These are phyloP conservation scores for Taphrorychus bicolor DNA, from an alignment of 2,888 invertebrate genomes.

Conservation along the genomic window DNA sequence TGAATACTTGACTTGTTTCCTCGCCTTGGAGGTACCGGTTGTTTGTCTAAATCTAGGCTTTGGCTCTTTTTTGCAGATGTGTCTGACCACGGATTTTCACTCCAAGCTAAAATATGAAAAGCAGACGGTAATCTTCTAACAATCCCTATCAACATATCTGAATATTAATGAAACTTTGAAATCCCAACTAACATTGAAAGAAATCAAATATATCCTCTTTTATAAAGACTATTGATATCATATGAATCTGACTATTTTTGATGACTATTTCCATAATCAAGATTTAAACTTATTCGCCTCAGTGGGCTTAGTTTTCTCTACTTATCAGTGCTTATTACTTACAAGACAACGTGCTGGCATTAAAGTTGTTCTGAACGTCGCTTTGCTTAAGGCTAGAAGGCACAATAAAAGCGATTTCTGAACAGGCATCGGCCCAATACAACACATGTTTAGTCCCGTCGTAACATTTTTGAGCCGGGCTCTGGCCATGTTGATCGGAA, in stretches of 20 bases:
- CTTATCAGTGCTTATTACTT: too few relatives aligned
- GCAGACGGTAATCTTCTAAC: too few relatives aligned
- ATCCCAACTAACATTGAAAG: conserved; percentile 3
- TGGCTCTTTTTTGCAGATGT: conserved; percentile 66
- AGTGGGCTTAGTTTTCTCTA: too few relatives aligned
- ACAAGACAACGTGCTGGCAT: conserved; percentile 55
- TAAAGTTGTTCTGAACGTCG: conserved; percentile 49
- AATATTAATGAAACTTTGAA: neutral
- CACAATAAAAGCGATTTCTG: conserved; percentile 95
- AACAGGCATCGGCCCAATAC: conserved; percentile 95
- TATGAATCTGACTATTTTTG: too few relatives aligned
- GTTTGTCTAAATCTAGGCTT: conserved; percentile 75
- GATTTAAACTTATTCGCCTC: too few relatives aligned
- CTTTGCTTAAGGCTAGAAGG: conserved; percentile 65
- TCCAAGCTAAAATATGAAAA: conserved; percentile 57
- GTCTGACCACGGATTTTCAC: conserved; percentile 63
- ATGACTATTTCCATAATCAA: too few relatives aligned
- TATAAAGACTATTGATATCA: too few relatives aligned
- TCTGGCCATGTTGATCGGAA: conserved; percentile 34
- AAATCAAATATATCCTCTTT: too few relatives aligned
- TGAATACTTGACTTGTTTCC: conserved; percentile 64
- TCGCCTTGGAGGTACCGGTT: conserved; percentile 67
- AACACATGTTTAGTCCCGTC: conserved; percentile 86
- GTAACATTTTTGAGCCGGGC: conserved; percentile 61
- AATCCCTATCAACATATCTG: neutral